Evolutionary conservation across 2,888 invertebrate genomes (phyloP).

Genomic region (Eupeodes luniger): DNA sequence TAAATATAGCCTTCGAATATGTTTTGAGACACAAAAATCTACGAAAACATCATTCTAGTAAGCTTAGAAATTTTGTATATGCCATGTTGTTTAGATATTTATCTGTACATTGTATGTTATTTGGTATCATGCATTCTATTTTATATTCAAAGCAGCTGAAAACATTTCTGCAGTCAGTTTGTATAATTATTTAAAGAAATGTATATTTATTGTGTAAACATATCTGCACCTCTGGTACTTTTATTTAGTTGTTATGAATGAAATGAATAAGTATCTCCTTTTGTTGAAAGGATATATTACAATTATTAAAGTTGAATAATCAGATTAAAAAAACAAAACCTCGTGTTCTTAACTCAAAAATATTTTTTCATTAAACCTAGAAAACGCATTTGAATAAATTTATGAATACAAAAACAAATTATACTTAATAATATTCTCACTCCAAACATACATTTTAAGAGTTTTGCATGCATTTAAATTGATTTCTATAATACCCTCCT

Average conservation of each 20-base stretch:
- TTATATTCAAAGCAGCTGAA: conserved; percentile 40
- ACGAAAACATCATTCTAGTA: not conserved
- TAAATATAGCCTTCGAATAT: conserved; percentile 4
- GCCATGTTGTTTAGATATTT: not conserved
- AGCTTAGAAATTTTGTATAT: not conserved
- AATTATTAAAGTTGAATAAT: not conserved
- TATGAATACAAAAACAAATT: not conserved
- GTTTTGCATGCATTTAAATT: conserved; percentile 47
- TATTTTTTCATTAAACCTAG: not conserved
- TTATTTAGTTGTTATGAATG: too few species aligned
- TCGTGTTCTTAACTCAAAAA: conserved; percentile 11
- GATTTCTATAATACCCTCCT: conserved; percentile 38
- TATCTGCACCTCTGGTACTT: not conserved
- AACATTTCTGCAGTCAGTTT: conserved; percentile 29
- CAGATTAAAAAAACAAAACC: not conserved
- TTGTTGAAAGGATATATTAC: not conserved
- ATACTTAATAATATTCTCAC: conserved; percentile 7
- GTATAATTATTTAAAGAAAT: not conserved
- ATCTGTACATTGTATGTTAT: conserved; percentile 25
- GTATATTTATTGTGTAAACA: not conserved
- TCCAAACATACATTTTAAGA: conserved; percentile 55
- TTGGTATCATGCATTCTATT: conserved; percentile 51
- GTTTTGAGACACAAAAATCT: conserved; percentile 1
- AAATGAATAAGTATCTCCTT: too few species aligned
- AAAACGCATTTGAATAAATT: not conserved